phyloP scores from a whole-genome alignment of 92 coral and sea anemone species.

The Hydrozoanthus gracilis region DNA sequence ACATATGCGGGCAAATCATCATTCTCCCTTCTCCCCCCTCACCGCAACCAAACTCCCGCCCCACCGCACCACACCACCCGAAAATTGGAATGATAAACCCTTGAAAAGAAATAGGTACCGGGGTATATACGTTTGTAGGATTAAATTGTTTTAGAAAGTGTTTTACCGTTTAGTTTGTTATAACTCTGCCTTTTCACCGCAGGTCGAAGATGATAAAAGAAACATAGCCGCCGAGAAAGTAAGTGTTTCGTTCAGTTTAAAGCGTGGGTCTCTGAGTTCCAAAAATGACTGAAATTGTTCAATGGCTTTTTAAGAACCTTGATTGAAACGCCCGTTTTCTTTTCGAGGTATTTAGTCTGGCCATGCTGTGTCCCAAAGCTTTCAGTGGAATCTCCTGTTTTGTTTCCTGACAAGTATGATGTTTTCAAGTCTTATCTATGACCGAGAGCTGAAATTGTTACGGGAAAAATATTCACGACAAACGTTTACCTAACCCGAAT shows the following conservation, averaged over 20 bases:
- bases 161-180: conserved; percentile 6
- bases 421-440: not conserved
- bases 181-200: conserved; percentile 6
- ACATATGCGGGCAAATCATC: too few relatives aligned
- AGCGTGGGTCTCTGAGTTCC: not conserved
- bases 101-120: too few relatives aligned
- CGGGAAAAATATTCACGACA: not conserved
- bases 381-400: conserved; percentile 7
- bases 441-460: not conserved
- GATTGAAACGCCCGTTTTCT: not conserved
- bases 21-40: too few relatives aligned
- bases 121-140: not conserved
- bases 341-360: conserved; percentile 3
- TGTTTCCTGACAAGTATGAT: not conserved
- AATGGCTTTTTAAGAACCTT: conserved; percentile 1
- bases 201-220: not conserved
- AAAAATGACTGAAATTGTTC: conserved; percentile 1
- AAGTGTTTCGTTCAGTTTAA: conserved; percentile 6
- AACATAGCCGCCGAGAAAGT: conserved; percentile 10
- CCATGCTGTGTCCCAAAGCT: conserved; percentile 2
- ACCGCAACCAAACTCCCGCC: too few relatives aligned
- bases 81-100: too few relatives aligned
- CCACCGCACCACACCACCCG: too few relatives aligned
- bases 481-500: not conserved
- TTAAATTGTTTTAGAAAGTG: not conserved